Conservation (phyloP, 2,888 invertebrate species). For the Polylopha cassiicola region DNA sequence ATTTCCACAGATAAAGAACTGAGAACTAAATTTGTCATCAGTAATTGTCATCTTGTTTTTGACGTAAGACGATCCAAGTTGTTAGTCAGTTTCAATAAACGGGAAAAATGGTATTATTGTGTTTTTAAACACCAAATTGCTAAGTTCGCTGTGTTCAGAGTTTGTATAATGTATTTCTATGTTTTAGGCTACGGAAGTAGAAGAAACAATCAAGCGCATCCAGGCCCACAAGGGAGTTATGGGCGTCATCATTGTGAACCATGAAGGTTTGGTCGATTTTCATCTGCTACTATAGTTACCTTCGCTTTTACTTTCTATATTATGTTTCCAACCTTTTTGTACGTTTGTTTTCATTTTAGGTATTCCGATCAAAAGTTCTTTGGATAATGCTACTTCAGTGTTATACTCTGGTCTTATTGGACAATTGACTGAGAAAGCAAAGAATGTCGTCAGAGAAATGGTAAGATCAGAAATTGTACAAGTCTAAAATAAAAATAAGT, state of each 20-base stretch:
- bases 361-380: constrained; percentile 92
- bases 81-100: constrained; percentile 10
- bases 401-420: constrained; percentile 96
- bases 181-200: constrained; percentile 89
- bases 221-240: constrained; percentile 98
- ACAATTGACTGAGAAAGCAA: constrained; percentile 94
- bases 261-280: constrained; percentile 88
- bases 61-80: not conserved
- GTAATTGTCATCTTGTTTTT: not conserved
- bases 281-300: constrained; percentile 36
- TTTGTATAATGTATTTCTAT: constrained; percentile 12
- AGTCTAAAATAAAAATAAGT: no score
- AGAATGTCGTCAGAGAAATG: constrained; percentile 94
- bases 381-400: constrained; percentile 97
- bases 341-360: constrained; percentile 64
- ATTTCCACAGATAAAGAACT: no score
- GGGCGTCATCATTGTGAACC: constrained; percentile 97
- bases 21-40: no score
- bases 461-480: constrained; percentile 46
- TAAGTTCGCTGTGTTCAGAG: not conserved
- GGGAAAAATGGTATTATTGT: constrained; percentile 27
- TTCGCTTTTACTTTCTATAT: not conserved
- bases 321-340: not conserved
- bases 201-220: constrained; percentile 98
- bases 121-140: not conserved